phyloP scores from a whole-genome alignment of 37 sponge, comb jelly and placozoan species.

The Spongilla lacustris region DNA sequence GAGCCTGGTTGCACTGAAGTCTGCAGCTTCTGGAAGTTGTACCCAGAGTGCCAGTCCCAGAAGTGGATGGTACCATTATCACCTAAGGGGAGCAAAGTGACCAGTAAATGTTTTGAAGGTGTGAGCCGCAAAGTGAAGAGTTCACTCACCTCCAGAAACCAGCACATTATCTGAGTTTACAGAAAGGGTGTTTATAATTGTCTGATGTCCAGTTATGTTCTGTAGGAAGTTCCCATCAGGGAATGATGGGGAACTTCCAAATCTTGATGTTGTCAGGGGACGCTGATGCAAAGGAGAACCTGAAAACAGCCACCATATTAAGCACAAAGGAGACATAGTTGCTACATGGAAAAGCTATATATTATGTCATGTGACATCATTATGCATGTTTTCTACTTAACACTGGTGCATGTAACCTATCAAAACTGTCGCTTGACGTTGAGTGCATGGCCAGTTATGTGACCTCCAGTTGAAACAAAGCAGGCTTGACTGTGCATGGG shows the following conservation, averaged over 20 bases:
- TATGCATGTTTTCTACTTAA: too few relatives aligned
- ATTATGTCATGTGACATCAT: too few relatives aligned
- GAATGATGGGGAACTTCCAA: slow-evolving; percentile 98
- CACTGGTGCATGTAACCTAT: too few relatives aligned
- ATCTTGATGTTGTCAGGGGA: slow-evolving; percentile 98
- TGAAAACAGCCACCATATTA: too few relatives aligned
- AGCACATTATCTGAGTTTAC: slow-evolving; percentile 92
- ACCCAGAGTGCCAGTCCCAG: slow-evolving; percentile 99
- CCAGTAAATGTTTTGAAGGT: neutral
- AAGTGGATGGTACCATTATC: slow-evolving; percentile 96
- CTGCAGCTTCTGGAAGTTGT: slow-evolving; percentile 96
- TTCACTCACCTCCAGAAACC: slow-evolving; percentile 96
- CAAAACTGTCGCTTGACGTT: too few relatives aligned
- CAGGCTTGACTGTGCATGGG: too few relatives aligned
- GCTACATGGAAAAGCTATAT: too few relatives aligned
- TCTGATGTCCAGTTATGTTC: slow-evolving; percentile 95
- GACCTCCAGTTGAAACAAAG: too few relatives aligned
- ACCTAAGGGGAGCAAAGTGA: slow-evolving; percentile 27
- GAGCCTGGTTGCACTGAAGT: slow-evolving; percentile 95
- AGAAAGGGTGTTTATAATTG: slow-evolving; percentile 90
- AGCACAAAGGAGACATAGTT: too few relatives aligned
- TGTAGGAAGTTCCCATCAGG: slow-evolving; percentile 98
- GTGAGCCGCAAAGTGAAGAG: too few relatives aligned
- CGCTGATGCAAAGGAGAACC: slow-evolving; percentile 92
- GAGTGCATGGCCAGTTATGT: too few relatives aligned